Evolutionary conservation across 2,797 vertebrate genomes (phyloP).

Genomic region (Mormyrops boulengeri): DNA sequence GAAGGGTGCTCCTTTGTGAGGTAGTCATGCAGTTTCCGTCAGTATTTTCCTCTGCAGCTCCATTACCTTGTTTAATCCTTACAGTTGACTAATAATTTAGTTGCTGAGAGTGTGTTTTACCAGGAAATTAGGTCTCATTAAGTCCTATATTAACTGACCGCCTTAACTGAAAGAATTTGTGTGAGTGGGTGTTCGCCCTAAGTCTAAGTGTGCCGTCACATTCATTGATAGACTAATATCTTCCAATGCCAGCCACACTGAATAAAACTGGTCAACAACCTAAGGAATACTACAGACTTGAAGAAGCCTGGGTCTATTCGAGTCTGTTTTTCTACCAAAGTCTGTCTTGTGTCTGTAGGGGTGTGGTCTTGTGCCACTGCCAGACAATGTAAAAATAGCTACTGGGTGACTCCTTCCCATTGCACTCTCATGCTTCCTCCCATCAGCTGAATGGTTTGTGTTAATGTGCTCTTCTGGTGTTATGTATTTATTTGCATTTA

Average conservation of each 20-base stretch:
- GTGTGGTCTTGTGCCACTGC: conserved; percentile 36
- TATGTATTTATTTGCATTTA: not conserved
- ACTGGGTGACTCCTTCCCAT: conserved; percentile 29
- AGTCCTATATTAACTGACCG: not conserved
- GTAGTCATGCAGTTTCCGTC: not conserved
- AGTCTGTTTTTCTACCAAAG: conserved; percentile 9
- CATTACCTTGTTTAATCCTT: not conserved
- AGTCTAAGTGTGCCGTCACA: not conserved
- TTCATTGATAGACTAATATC: conserved; percentile 31
- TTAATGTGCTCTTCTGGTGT: not conserved
- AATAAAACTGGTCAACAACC: conserved; percentile 30
- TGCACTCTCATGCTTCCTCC: conserved; percentile 13
- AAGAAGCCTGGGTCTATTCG: conserved; percentile 12
- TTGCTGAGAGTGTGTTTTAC: not conserved
- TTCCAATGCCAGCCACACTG: not conserved
- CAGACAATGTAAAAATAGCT: conserved; percentile 41
- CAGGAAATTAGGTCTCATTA: not conserved
- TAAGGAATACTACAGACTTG: conserved; percentile 26
- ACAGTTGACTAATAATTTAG: conserved; percentile 18
- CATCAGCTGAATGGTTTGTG: not conserved
- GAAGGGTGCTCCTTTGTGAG: not conserved
- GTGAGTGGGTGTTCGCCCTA: not conserved
- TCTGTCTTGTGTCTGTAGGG: conserved; percentile 35
- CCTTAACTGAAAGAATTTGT: not conserved
- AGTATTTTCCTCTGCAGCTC: not conserved